Evolutionary conservation across 2,888 invertebrate genomes (phyloP).

Genomic region (Volucella inflata): DNA sequence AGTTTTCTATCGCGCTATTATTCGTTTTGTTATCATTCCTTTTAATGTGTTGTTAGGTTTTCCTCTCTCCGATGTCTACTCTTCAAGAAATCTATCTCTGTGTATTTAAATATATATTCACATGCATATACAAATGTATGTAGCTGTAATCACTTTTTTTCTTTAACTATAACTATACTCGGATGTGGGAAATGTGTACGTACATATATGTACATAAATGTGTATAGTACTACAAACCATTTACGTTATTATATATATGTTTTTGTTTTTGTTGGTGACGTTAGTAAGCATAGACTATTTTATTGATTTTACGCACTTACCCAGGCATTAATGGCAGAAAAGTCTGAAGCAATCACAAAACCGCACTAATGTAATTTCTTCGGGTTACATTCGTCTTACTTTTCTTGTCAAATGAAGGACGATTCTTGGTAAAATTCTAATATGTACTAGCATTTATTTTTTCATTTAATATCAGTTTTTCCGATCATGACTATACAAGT

Average conservation of each 20-base stretch:
- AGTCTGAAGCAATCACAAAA: too few relatives aligned
- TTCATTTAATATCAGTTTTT: not conserved
- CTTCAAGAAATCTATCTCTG: constrained; percentile 24
- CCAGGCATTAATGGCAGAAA: constrained; percentile 36
- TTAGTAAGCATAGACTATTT: constrained; percentile 30
- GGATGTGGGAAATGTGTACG: constrained; percentile 4
- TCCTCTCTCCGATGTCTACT: constrained; percentile 29
- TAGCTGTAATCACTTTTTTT: not conserved
- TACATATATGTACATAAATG: constrained; percentile 7
- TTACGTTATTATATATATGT: constrained; percentile 13
- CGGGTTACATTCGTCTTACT: not conserved
- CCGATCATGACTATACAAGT: too few relatives aligned
- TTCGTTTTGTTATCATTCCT: constrained; percentile 15
- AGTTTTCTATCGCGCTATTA: constrained; percentile 35
- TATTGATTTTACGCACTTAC: constrained; percentile 69
- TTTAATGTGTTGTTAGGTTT: constrained; percentile 29
- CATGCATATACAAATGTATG: not conserved
- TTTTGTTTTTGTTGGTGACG: constrained; percentile 25
- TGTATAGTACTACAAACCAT: constrained; percentile 18
- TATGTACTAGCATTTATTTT: not conserved
- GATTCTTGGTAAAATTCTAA: not conserved
- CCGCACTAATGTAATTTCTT: not conserved
- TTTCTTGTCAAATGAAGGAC: not conserved
- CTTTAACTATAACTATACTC: constrained; percentile 4
- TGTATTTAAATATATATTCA: constrained; percentile 32